Conservation (phyloP, 2,797 vertebrate species). For the Nannoperca obscura region DNA sequence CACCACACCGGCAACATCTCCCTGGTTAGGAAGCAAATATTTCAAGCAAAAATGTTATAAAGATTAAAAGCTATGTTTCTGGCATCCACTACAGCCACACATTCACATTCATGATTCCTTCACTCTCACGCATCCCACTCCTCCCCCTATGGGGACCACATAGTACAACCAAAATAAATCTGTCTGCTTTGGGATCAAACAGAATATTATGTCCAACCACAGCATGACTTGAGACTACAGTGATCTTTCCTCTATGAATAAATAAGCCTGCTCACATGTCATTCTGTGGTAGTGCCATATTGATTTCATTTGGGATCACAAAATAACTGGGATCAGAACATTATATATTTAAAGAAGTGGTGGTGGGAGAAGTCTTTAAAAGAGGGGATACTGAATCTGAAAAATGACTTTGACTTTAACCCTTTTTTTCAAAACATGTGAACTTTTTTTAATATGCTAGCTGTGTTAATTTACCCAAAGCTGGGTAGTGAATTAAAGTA, state of each 20-base stretch:
- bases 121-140: constrained; percentile 13
- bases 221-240: constrained; percentile 33
- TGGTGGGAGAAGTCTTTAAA: not conserved
- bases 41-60: not conserved
- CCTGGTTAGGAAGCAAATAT: not conserved
- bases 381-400: not conserved
- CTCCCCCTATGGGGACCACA: constrained; percentile 10
- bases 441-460: too few relatives aligned
- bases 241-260: constrained; percentile 55
- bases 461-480: not conserved
- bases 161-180: constrained; percentile 50
- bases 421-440: not conserved
- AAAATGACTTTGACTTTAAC: not conserved
- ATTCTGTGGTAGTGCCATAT: constrained; percentile 30
- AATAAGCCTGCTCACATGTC: constrained; percentile 46
- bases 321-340: not conserved
- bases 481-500: not conserved
- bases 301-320: constrained; percentile 39
- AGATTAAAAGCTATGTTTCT: constrained; percentile 8
- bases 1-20: not conserved
- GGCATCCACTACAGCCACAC: not conserved
- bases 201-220: constrained; percentile 42
- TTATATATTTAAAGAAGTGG: constrained; percentile 17
- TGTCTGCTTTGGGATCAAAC: constrained; percentile 51
- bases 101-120: not conserved